Base-by-base conservation (phyloP, 2,113 vertebrate genomes). In the Megaceryle torquata region DNA sequence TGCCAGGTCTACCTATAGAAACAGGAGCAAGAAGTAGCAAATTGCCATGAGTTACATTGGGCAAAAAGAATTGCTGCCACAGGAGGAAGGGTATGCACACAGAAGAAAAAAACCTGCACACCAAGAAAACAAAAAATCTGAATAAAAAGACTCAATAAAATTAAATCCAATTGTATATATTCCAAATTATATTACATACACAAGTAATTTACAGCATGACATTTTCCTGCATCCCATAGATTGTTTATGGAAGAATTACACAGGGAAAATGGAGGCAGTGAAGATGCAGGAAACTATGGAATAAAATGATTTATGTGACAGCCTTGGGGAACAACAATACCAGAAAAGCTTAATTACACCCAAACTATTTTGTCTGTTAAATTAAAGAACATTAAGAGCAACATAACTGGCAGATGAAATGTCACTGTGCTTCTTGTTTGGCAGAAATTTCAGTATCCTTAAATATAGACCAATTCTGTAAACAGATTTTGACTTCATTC, bases 331-430 rank as follows among this genome's bases (percentile, higher is more conserved):
- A 92, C 61, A 92, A 91, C 67, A 91, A 14, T 89, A 96, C 95
- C 76, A 89, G 84, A 89, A 89, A 82, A 92, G 87, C 70, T 92
- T 96, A 91, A 96, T 95, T 96, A 95, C 81, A 94, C 75, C 31
- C 57, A 43, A 95, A 88, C 75, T 93, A 77, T 82, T 90, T 88
- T 82, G 56, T 77, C 89, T 92, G 54, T 82, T 96, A 91, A 93
- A 96, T 92, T 96, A 97, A 90, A 89, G 61, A 91, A 91, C 82
- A 91, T 91, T 91, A 96, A 74, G 44, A 81, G 68, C 50, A 95
- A 75, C 86, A 76, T 76, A 94, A 91, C 67, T 82, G 86, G 87
- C 57, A 96, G 84, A 84, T 65, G 63, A 89, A 95, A 93, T 92
- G 94, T 92, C 63, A 79, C 35, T 82, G 43, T 79, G 77, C 46